Evolutionary conservation across 2,113 vertebrate genomes (phyloP), one percentile per base, ranked within the genome.

Genomic region (Neotoma lepida): DNA sequence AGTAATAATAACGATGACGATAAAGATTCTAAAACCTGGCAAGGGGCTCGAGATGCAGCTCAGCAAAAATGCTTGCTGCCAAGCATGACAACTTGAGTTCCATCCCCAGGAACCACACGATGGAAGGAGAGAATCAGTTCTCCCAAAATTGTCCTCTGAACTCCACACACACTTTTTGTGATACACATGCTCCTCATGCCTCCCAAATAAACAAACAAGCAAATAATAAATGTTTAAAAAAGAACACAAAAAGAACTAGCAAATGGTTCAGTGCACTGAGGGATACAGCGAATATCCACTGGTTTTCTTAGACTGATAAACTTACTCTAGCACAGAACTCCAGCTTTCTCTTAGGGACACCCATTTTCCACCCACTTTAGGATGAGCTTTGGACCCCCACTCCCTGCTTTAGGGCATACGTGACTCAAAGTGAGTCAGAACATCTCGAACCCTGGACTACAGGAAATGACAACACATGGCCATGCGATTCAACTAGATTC

Each of bases 341-440:
- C 4, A 80, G n/a, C 6, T n/a, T 87, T 91, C n/a, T 74, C 94
- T 68, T 80, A 94, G 84, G 26, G 89, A 93, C 35, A 73, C 64
- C 26, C 61, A 78, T 81, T 24, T 56, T 90, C 24, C n/a, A 9
- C 5, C 49, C 10, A 28, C 58, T 93, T n/a, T 96, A 44, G 78
- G 49, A 68, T 78, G 35, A 91, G 18, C 74, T 24, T 58, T 94
- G 28, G 46, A 76, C 30, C 66, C n/a, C 46, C 22, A 64, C 8
- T 84, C 49, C 56, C 87, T 84, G 33, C 44, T 95, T 80, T 35
- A 87, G 9, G 41, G 35, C 77, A n/a, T 35, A 0, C 35, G 13
- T 51, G 39, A 94, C 68, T 82, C 39, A 73, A 58, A 20, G 66
- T 33, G 76, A 70, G 26, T 63, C 10, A 82, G 51, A 92, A 74